A percentile compares a stretch with the other conserved stretches of the same genome.
These are phyloP conservation scores for Phycodurus eques DNA, from an alignment of 2,113 vertebrate species.

Conservation along the genomic window DNA sequence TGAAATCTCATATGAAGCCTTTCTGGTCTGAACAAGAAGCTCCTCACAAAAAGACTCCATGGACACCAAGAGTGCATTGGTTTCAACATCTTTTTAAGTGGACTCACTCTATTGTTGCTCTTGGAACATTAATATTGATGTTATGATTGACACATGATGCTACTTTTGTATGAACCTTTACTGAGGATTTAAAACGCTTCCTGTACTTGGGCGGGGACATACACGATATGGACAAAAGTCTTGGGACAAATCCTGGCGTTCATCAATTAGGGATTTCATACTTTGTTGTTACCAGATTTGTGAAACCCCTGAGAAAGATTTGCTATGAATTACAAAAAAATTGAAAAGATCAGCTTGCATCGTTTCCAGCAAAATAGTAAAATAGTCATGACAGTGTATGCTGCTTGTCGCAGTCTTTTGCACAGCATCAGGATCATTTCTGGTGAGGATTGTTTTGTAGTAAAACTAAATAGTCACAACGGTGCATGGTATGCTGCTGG, in stretches of 20 bases:
- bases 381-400: no score
- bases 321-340: no score
- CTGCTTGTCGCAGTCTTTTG: no score
- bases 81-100: slow-evolving; percentile 35
- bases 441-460: no score
- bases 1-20: background rate
- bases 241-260: background rate
- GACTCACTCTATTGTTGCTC: slow-evolving; percentile 6
- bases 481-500: no score
- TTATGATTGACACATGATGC: slow-evolving; percentile 20
- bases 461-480: no score
- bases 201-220: background rate
- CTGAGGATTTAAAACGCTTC: slow-evolving; percentile 10
- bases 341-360: no score
- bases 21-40: background rate
- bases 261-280: background rate
- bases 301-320: no score
- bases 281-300: no score
- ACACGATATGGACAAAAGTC: background rate
- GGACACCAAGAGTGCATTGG: slow-evolving; percentile 22
- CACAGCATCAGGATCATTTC: no score
- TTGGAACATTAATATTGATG: slow-evolving; percentile 15
- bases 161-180: slow-evolving; percentile 35
- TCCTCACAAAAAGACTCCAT: slow-evolving; percentile 15
- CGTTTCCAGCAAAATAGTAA: no score